Conservation (phyloP, 2,888 invertebrate genomes). For the Glyphotaelius pellucidus region DNA sequence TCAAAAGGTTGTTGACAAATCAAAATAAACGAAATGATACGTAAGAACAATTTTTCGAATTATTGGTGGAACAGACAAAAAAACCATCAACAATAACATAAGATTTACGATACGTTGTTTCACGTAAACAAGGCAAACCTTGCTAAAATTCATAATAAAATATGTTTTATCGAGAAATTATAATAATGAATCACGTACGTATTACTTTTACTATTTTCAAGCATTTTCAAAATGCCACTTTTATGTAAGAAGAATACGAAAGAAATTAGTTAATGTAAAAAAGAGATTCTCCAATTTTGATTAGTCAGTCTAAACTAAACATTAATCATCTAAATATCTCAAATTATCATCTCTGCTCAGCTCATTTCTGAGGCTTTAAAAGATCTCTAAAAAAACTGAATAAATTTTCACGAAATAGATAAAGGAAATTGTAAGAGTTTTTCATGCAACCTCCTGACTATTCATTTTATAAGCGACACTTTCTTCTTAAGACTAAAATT, state of each 20-base stretch:
- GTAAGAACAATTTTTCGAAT: not conserved
- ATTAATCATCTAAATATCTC: not conserved
- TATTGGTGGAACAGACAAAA: not conserved
- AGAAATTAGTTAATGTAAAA: not conserved
- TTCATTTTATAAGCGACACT: not conserved
- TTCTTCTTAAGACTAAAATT: not conserved
- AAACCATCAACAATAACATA: not conserved
- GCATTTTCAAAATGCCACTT: not conserved
- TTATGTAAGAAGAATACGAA: not conserved
- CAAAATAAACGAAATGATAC: not conserved
- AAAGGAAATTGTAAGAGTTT: not conserved
- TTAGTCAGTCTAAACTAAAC: not conserved
- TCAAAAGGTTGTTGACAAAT: not conserved
- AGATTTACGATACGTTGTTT: not conserved
- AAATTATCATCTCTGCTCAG: not conserved
- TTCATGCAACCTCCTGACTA: not conserved
- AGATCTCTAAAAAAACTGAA: not conserved
- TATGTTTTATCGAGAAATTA: too few relatives aligned
- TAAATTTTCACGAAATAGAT: not conserved
- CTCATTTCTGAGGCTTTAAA: not conserved
- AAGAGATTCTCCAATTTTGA: not conserved
- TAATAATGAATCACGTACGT: too few relatives aligned
- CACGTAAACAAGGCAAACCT: too few relatives aligned
- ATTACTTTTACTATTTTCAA: not conserved
- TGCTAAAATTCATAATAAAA: too few relatives aligned